These are phyloP conservation scores for Oedothorax gibbosus DNA, from an alignment of 1,140 invertebrate genomes.

Conservation along the genomic window DNA sequence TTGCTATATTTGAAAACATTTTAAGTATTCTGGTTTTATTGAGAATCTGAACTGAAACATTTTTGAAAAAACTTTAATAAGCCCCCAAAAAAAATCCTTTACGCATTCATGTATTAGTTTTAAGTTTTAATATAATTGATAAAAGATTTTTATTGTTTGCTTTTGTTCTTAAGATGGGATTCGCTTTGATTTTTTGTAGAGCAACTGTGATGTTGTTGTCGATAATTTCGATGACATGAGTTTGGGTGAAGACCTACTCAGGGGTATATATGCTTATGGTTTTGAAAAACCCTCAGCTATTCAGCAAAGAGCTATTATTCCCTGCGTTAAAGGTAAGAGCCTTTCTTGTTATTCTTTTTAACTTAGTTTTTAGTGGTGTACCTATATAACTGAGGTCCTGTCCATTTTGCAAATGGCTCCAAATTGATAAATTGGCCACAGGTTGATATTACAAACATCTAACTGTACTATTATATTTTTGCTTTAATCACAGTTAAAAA, in stretches of 20 bases:
- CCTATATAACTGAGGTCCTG: too few relatives aligned
- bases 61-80: too few relatives aligned
- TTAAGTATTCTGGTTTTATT: too few relatives aligned
- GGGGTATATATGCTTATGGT: conserved; percentile 99
- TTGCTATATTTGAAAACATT: too few relatives aligned
- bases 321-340: conserved; percentile 83
- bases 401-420: too few relatives aligned
- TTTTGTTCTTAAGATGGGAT: not conserved
- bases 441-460: too few relatives aligned
- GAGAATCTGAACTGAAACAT: too few relatives aligned
- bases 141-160: not conserved
- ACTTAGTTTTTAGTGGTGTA: too few relatives aligned
- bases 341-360: not conserved
- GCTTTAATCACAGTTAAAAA: too few relatives aligned
- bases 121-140: not conserved
- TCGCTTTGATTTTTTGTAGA: conserved; percentile 50
- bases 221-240: conserved; percentile 99
- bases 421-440: too few relatives aligned
- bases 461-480: too few relatives aligned
- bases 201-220: conserved; percentile 84
- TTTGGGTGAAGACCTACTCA: conserved; percentile 82
- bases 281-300: conserved; percentile 99
- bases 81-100: not conserved
- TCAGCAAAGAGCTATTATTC: conserved; percentile 98
- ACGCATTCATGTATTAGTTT: not conserved